Conservation (phyloP, 1,140 invertebrate species). For the Euglossa dilemma region DNA sequence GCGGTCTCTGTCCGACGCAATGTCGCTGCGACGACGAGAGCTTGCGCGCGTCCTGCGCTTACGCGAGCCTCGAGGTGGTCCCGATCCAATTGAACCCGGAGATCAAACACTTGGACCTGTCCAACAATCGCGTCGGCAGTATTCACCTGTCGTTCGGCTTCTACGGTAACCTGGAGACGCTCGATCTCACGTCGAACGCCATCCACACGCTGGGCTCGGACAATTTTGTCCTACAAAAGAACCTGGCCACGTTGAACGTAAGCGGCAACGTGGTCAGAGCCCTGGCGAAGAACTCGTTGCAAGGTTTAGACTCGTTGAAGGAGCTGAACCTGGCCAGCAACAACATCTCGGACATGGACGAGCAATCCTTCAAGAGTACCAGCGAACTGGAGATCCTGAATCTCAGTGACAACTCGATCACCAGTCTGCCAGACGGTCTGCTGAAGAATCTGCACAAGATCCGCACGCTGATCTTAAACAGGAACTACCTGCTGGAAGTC, state of each 20-base stretch:
- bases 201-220: constrained; percentile 89
- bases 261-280: constrained; percentile 88
- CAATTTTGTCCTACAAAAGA: constrained; percentile 90
- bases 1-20: constrained; percentile 89
- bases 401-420: constrained; percentile 89
- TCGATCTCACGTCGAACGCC: constrained; percentile 92
- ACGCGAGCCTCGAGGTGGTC: constrained; percentile 90
- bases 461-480: constrained; percentile 86
- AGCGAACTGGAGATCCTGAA: constrained; percentile 87
- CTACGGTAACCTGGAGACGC: constrained; percentile 89
- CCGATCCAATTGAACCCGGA: constrained; percentile 95
- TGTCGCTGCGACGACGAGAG: constrained; percentile 92
- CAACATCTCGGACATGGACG: constrained; percentile 88
- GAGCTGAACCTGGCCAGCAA: constrained; percentile 90
- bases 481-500: constrained; percentile 90
- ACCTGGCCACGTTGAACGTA: constrained; percentile 88
- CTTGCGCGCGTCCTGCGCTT: constrained; percentile 88
- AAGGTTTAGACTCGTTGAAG: constrained; percentile 87
- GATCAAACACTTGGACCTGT: constrained; percentile 89
- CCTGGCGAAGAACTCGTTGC: constrained; percentile 89
- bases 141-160: constrained; percentile 89
- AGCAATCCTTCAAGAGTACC: constrained; percentile 88
- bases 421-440: constrained; percentile 86
- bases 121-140: constrained; percentile 88
- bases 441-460: constrained; percentile 88